Conservation (phyloP, 2,797 vertebrate species). For the Halcyon badia region DNA sequence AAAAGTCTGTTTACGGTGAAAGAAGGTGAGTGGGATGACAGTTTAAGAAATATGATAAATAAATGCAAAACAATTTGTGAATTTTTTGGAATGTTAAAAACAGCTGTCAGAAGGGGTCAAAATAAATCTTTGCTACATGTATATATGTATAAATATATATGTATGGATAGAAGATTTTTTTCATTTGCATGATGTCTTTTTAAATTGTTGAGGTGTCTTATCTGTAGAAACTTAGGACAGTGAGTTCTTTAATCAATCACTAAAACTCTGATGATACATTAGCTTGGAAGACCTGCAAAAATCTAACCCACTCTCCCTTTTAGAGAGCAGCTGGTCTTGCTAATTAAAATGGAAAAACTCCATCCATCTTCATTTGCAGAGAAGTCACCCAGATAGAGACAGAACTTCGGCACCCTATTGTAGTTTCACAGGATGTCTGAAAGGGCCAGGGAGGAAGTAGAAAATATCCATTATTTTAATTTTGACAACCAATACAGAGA, state of each 20-base stretch:
- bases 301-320: not conserved
- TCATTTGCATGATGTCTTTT: not conserved
- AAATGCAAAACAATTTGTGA: not conserved
- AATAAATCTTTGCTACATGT: not conserved
- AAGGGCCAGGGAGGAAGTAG: not conserved
- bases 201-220: not conserved
- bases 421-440: conserved; percentile 8
- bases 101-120: not conserved
- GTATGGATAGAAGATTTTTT: not conserved
- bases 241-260: not conserved
- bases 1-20: not conserved
- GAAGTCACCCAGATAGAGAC: conserved; percentile 12
- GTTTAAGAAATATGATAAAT: not conserved
- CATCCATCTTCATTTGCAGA: conserved; percentile 66
- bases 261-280: conserved; percentile 40
- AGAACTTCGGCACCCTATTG: conserved; percentile 12
- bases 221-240: not conserved
- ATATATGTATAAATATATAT: not conserved
- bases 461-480: conserved; percentile 41
- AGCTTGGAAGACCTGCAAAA: conserved; percentile 39
- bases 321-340: conserved; percentile 41
- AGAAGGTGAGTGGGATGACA: not conserved
- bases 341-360: conserved; percentile 65
- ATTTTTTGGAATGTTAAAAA: not conserved
- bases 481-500: conserved; percentile 14